Evolutionary conservation across 2,888 invertebrate genomes (phyloP).

Genomic region (Tillus elongatus): DNA sequence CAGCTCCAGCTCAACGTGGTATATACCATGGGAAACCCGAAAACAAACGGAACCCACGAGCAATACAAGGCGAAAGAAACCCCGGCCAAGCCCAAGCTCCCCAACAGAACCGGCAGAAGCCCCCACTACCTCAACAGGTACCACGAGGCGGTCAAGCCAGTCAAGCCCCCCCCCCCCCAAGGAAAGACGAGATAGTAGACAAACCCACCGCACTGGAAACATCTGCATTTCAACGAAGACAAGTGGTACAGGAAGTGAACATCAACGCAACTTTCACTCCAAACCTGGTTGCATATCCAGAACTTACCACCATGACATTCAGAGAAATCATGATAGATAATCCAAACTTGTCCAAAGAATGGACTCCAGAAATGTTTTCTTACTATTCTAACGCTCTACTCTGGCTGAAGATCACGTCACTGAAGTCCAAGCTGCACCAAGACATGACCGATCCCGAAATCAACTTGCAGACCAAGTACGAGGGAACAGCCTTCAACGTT

Average conservation of each 20-base stretch:
- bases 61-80: too few species aligned
- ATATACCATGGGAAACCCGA: not conserved
- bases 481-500: not conserved
- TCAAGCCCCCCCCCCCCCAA: not conserved
- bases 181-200: not conserved
- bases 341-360: not conserved
- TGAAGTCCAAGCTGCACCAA: not conserved
- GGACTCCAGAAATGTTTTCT: not conserved
- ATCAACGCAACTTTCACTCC: too few species aligned
- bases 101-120: not conserved
- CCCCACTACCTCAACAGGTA: not conserved
- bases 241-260: too few species aligned
- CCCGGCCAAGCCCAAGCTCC: too few species aligned
- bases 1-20: too few species aligned
- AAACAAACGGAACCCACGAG: not conserved
- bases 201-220: too few species aligned
- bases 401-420: not conserved
- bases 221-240: too few species aligned
- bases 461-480: not conserved
- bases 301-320: not conserved
- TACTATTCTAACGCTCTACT: not conserved
- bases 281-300: slow-evolving; percentile 2
- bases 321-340: not conserved
- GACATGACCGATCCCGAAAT: not conserved
- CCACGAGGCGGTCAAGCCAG: not conserved